Evolutionary conservation across 35 echinoderm and acorn worm genomes (phyloP), one percentile per base, ranked within the genome.

Genomic region (Heliocidaris tuberculata): DNA sequence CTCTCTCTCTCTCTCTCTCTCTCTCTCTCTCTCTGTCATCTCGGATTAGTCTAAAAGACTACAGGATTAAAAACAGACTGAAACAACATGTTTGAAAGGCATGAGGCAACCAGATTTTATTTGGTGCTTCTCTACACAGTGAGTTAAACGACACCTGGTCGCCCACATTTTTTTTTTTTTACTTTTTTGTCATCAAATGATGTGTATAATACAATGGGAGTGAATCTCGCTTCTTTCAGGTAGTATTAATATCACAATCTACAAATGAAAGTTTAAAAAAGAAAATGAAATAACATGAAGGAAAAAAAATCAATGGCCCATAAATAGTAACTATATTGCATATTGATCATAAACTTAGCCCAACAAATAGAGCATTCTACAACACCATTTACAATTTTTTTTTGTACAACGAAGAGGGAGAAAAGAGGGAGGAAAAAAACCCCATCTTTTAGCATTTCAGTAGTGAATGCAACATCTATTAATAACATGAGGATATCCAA

Each of bases 201-300:
- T 93, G 91, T 93, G 91, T 93, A 93, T 93, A 59, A 93, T 93
- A 93, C 91, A 93, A 93, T 93, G 91, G 47, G 91, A 93, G 91
- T 93, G 91, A 93, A 48, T 50, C 91, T 93, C 15, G 29, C 15
- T 50, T 52, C 50, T 52, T 78, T 93, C 91, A 93, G 91, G 91
- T 93, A 93, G 91, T 93, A 93, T 49, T 49, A 49, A 52, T 93
- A 93, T 93, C 50, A 93, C 91, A 93, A 48, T 93, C 91, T 93
- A 93, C 91, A 93, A 93, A 93, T 93, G 10, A 93, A 93, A 50
- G 50, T 47, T 50, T 17, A 59, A 30, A 93, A 49, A 50, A 92
- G 10, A 48, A 92, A 93, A 2, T 48, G 90, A 93, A 93, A 50
- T 30, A 93, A 49, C 31, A 93, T 32, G 47, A 24, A 50, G 30